A percentile compares a stretch with the other conserved stretches of the same genome.
phyloP scores from a whole-genome alignment of 2,888 invertebrate species.

The Sphinx pinastri region DNA sequence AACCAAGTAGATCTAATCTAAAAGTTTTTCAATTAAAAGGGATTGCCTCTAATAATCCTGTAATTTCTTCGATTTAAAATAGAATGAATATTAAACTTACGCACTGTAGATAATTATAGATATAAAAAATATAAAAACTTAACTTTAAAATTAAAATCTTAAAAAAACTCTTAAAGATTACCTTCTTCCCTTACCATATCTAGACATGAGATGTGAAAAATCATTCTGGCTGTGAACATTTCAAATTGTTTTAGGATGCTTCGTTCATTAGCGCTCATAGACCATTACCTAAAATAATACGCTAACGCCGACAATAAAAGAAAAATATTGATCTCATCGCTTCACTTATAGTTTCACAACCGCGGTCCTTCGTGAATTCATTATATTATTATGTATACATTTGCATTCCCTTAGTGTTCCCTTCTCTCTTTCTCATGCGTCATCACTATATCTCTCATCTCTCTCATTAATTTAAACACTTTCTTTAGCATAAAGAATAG shows the following conservation, averaged over 20 bases:
- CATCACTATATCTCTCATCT: conserved; percentile 49
- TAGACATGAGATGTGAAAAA: conserved; percentile 75
- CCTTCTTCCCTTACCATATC: conserved; percentile 76
- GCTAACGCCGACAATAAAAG: conserved; percentile 69
- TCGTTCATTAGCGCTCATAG: conserved; percentile 49
- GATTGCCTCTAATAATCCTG: conserved; percentile 64
- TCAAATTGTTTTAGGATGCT: conserved; percentile 71
- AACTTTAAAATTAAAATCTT: conserved; percentile 61
- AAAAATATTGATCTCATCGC: conserved; percentile 35
- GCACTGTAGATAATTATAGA: conserved; percentile 81
- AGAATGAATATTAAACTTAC: conserved; percentile 76
- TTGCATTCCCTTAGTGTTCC: conserved; percentile 35
- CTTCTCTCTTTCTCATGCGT: conserved; percentile 38
- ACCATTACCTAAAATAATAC: conserved; percentile 39
- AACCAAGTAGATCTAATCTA: conserved; percentile 53
- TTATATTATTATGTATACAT: conserved; percentile 53
- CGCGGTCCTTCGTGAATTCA: conserved; percentile 60
- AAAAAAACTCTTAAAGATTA: conserved; percentile 62
- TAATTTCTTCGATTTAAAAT: conserved; percentile 65
- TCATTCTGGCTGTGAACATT: conserved; percentile 83
- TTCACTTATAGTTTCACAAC: conserved; percentile 6
- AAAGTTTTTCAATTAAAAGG: conserved; percentile 70
- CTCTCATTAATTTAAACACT: conserved; percentile 52
- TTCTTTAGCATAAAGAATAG: conserved; percentile 70
- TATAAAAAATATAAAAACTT: conserved; percentile 71